Evolutionary conservation across 2,797 vertebrate genomes (phyloP).

Genomic region (Melopsittacus undulatus): DNA sequence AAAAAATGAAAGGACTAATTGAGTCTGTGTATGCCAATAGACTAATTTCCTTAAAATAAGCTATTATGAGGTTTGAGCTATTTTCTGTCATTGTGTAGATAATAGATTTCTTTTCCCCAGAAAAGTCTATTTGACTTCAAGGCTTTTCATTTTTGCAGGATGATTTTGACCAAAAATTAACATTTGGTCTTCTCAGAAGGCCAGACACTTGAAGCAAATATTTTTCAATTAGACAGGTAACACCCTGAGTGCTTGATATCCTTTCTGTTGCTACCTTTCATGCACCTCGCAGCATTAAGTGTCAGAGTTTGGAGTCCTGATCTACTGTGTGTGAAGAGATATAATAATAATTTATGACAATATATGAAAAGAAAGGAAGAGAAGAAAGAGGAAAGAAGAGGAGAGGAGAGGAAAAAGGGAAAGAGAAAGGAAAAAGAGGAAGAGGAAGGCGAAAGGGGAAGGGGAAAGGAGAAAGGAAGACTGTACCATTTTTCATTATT

Average conservation of each 20-base stretch:
- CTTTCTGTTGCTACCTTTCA: accelerated
- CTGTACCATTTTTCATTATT: neutral
- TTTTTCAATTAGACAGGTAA: accelerated
- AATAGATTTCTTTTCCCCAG: neutral
- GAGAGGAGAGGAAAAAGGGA: neutral
- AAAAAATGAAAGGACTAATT: neutral
- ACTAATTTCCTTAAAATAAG: neutral
- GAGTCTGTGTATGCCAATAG: neutral
- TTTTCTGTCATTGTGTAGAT: neutral
- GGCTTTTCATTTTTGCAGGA: neutral
- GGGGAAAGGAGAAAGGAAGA: neutral
- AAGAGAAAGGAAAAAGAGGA: neutral
- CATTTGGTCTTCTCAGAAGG: neutral
- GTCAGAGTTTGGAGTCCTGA: neutral
- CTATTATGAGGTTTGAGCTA: neutral
- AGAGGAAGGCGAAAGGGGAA: accelerated
- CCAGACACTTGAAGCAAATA: neutral
- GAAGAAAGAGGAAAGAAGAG: too few species aligned
- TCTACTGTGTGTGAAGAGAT: neutral
- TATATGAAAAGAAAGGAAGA: neutral
- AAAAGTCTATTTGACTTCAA: neutral
- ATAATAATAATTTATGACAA: neutral
- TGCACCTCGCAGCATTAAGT: accelerated
- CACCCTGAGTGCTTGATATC: neutral
- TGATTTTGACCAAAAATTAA: neutral